phyloP scores from a whole-genome alignment of 1,140 invertebrate species.

The Epicauta chinensis region DNA sequence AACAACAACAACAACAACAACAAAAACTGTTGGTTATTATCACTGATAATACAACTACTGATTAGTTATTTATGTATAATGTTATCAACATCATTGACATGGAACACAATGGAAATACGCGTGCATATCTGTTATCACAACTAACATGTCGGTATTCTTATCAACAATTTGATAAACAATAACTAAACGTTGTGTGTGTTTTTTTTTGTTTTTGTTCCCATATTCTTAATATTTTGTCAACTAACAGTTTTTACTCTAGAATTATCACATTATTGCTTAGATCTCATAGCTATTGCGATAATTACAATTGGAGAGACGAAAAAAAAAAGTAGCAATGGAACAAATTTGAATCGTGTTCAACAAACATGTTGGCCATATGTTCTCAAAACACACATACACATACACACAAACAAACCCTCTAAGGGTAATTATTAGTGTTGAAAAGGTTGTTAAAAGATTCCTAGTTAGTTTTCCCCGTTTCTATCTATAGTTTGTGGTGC shows the following conservation, averaged over 20 bases:
- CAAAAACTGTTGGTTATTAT: constrained; percentile 14
- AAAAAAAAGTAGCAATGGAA: too few species aligned
- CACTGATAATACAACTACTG: constrained; percentile 23
- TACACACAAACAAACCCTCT: too few species aligned
- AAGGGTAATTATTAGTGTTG: constrained; percentile 17
- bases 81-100: constrained; percentile 24
- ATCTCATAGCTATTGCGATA: too few species aligned
- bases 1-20: constrained; percentile 1
- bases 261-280: too few species aligned
- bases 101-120: constrained; percentile 23
- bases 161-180: not conserved
- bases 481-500: constrained; percentile 13
- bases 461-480: constrained; percentile 6
- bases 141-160: constrained; percentile 23
- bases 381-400: too few species aligned
- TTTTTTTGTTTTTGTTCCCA: too few species aligned
- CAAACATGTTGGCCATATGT: too few species aligned
- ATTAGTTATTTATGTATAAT: constrained; percentile 26
- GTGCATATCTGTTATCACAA: constrained; percentile 18
- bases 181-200: too few species aligned
- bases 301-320: too few species aligned
- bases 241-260: too few species aligned
- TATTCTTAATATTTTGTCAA: too few species aligned
- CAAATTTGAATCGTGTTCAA: too few species aligned
- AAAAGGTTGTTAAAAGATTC: constrained; percentile 14